Conservation (phyloP, 2,888 invertebrate species). For the Eristalinus sepulchralis region DNA sequence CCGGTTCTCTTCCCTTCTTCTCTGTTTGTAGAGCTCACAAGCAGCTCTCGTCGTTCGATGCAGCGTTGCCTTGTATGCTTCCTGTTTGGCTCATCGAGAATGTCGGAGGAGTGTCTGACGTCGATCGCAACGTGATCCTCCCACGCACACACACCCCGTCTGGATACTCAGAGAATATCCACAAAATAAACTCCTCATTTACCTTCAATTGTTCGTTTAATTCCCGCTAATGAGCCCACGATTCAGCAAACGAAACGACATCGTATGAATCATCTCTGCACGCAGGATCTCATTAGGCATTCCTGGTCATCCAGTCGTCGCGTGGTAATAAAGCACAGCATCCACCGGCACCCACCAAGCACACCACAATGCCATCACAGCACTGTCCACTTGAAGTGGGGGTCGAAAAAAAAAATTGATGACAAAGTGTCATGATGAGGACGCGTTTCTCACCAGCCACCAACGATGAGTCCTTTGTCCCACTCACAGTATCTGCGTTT, state of each 20-base stretch:
- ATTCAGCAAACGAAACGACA: not conserved
- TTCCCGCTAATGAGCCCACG: not conserved
- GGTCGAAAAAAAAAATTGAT: conserved; percentile 59
- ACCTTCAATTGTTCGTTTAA: not conserved
- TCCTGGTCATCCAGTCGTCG: not conserved
- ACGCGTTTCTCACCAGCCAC: conserved; percentile 48
- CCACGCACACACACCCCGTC: too few species aligned
- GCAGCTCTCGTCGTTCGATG: too few species aligned
- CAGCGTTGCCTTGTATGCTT: too few species aligned
- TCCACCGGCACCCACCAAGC: not conserved
- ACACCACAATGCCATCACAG: not conserved
- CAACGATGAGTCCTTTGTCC: not conserved
- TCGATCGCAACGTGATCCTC: too few species aligned
- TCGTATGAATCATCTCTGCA: not conserved
- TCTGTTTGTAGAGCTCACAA: too few species aligned
- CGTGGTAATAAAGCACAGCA: not conserved
- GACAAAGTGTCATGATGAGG: conserved; percentile 56
- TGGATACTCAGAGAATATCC: not conserved
- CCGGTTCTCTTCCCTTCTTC: too few species aligned
- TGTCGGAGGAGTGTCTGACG: too few species aligned
- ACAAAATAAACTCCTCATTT: not conserved
- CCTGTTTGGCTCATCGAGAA: too few species aligned
- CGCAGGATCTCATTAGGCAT: not conserved
- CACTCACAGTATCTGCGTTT: conserved; percentile 22
- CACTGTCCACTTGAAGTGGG: conserved; percentile 48